Percentiles rank a stretch among this genome's conserved stretches.
These are phyloP conservation scores for Galaxea fascicularis DNA, from an alignment of 92 coral and sea anemone genomes.

Conservation along the genomic window DNA sequence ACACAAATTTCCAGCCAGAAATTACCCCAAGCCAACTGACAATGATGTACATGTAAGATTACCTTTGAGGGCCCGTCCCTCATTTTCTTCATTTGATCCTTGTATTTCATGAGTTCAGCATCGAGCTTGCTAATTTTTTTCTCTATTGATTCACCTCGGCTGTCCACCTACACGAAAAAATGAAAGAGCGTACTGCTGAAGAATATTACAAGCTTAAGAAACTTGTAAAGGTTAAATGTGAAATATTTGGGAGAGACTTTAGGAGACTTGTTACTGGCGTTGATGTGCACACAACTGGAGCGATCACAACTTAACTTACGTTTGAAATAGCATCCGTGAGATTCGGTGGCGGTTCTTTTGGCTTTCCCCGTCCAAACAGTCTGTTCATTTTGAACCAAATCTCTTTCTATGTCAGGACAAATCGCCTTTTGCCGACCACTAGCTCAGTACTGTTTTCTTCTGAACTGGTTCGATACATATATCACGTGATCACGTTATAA, in stretches of 20 bases:
- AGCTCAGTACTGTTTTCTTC: background rate
- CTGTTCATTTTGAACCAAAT: constrained; percentile 83
- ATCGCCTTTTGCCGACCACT: background rate
- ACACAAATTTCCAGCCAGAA: background rate
- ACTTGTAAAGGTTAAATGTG: background rate
- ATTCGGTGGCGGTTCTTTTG: constrained; percentile 98
- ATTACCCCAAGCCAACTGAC: background rate
- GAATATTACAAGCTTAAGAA: too few species aligned
- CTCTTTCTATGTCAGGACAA: background rate
- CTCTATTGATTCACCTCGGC: constrained; percentile 97
- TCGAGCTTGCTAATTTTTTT: constrained; percentile 95
- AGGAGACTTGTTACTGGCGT: background rate
- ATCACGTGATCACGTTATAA: constrained; percentile 69
- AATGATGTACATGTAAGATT: background rate
- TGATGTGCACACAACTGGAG: background rate
- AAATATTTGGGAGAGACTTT: too few species aligned
- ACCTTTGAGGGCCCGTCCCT: constrained; percentile 99
- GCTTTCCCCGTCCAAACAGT: constrained; percentile 92
- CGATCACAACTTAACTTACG: constrained; percentile 54
- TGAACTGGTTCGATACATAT: background rate
- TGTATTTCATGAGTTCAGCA: constrained; percentile 91
- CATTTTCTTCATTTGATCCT: constrained; percentile 99
- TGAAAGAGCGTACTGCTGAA: background rate
- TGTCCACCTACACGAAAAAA: constrained; percentile 77
- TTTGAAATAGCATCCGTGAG: constrained; percentile 93